These are phyloP conservation scores for Puma concolor DNA, from an alignment of 2,113 vertebrate species.

Conservation along the genomic window DNA sequence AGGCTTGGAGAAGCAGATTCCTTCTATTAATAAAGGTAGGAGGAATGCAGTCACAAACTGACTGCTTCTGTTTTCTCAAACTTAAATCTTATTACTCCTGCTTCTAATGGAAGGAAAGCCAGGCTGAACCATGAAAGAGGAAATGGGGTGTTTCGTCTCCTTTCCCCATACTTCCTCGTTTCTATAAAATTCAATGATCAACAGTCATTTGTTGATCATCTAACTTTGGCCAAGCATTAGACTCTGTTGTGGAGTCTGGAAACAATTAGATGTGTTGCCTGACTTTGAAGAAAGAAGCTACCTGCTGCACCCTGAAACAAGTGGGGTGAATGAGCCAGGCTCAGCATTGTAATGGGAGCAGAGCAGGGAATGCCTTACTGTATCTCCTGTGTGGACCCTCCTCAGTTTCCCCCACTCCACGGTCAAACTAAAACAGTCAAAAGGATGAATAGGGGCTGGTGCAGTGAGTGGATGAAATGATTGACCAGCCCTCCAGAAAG, in stretches of 20 bases:
- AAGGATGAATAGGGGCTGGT: neutral
- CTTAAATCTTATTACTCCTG: neutral
- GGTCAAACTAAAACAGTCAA: neutral
- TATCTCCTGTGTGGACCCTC: neutral
- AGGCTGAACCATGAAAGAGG: neutral
- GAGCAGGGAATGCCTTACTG: neutral
- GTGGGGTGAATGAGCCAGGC: neutral
- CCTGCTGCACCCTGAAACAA: neutral
- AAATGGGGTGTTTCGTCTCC: neutral
- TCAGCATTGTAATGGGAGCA: neutral
- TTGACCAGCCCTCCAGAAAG: neutral
- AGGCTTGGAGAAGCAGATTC: neutral
- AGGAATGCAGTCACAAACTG: neutral
- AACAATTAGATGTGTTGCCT: neutral
- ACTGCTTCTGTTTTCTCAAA: neutral
- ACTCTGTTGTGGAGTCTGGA: neutral
- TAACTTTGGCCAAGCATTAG: neutral
- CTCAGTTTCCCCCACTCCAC: neutral
- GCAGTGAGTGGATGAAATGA: neutral
- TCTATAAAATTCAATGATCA: neutral
- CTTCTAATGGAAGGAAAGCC: neutral
- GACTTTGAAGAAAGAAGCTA: neutral
- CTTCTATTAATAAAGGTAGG: neutral
- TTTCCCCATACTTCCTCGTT: neutral
- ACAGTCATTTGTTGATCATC: neutral